Evolutionary conservation across 2,797 vertebrate genomes (phyloP).

Genomic region (Manis javanica): DNA sequence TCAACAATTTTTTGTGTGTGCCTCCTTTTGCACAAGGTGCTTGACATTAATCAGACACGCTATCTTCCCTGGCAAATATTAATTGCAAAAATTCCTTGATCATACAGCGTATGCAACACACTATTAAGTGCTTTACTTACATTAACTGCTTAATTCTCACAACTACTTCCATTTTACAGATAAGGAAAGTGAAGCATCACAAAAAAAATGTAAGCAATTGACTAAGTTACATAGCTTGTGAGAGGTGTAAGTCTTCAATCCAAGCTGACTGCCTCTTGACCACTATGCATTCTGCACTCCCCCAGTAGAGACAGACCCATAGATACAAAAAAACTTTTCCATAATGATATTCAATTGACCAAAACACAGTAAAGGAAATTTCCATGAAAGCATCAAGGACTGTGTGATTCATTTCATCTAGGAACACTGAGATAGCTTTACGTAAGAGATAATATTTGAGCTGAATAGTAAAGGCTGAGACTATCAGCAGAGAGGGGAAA

Average conservation of each 20-base stretch:
- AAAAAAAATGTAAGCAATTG: neutral
- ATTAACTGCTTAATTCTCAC: neutral
- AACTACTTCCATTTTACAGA: neutral
- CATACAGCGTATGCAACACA: neutral
- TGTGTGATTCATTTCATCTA: neutral
- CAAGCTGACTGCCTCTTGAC: neutral
- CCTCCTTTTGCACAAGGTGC: neutral
- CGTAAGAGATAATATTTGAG: neutral
- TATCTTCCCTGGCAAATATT: neutral
- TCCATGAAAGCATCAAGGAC: neutral
- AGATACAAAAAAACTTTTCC: neutral
- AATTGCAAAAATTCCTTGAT: neutral
- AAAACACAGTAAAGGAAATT: neutral
- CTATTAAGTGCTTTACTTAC: neutral
- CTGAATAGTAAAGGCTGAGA: neutral
- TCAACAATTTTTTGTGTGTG: neutral
- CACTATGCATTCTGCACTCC: neutral
- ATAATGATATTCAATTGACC: neutral
- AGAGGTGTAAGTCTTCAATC: neutral
- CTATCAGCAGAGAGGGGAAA: neutral
- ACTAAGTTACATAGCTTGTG: neutral
- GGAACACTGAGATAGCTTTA: neutral
- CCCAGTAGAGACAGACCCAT: neutral
- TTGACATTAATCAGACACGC: neutral
- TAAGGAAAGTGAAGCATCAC: neutral